Base-by-base conservation (phyloP, 1,140 invertebrate species). In the Saccostrea glomerata region DNA sequence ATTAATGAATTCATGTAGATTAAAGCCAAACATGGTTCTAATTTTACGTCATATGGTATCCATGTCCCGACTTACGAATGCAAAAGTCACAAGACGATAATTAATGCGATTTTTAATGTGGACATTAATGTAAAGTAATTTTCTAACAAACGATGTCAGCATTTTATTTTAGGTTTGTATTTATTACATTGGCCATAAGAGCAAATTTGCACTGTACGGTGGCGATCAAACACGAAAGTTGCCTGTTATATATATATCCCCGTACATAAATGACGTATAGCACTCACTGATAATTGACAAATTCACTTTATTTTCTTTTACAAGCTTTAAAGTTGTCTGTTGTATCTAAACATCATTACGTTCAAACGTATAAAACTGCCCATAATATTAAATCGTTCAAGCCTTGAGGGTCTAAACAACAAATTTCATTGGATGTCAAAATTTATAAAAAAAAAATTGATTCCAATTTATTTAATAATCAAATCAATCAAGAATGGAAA, bases 401-500 rank as follows among this genome's bases (percentile, higher is more conserved):
- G 70, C 13, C 70, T 36, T 23, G 70, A 12, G 25, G 70, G 70
- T 2, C 13, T 25, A 30, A 20, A 36, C 70, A 11, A 77, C 30
- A 30, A 77, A 77, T 25, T 77, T 15, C 15, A 77, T 25, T 1
- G 70, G 15, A 25, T 30, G 70, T 77, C 11, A 77, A 77, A 77
- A 77, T 66, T 15, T 12, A 25, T 13, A 77, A 30, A 77, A 30
- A 12, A 77, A n/a, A n/a, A n/a, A n/a, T n/a, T 25, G 11, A 77
- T 77, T 77, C 30, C 25, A 77, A 77, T 77, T 77, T 7, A 12
- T 77, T 36, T 77, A 36, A n/a, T n/a, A n/a, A 77, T 63, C 58
- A n/a, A 20, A 63, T 63, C 70, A 15, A 30, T 63, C 70, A 15
- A 30, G 70, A 77, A 36, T 77, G 25, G 4, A 20, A n/a, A 63